phyloP scores from a whole-genome alignment of 2,888 invertebrate species.

The Drosophila multiciliata region DNA sequence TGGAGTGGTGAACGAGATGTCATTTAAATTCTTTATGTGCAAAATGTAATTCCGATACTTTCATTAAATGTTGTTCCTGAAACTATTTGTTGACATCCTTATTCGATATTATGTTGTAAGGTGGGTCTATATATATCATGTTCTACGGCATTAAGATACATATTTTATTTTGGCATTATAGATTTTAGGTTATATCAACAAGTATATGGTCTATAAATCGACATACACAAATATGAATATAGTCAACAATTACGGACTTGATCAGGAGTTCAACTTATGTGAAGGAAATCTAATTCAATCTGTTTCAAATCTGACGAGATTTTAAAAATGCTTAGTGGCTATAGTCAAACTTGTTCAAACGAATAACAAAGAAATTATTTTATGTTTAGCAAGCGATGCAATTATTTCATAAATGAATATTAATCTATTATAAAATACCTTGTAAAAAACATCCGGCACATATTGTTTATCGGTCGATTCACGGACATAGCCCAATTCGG shows the following conservation, averaged over 20 bases:
- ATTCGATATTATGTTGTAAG: not conserved
- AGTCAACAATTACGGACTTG: not conserved
- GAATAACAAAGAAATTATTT: not conserved
- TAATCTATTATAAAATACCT: constrained; percentile 86
- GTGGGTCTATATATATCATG: not conserved
- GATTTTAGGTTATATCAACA: not conserved
- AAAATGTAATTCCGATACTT: constrained; percentile 3
- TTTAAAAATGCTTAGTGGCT: not conserved
- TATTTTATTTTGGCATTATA: not conserved
- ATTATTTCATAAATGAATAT: not conserved
- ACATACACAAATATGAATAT: too few species aligned
- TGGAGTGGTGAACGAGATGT: constrained; percentile 2
- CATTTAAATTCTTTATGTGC: constrained; percentile 15
- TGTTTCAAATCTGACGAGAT: not conserved
- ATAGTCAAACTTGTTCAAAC: not conserved
- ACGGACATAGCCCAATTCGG: constrained; percentile 97
- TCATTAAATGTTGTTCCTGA: constrained; percentile 17
- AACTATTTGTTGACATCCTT: not conserved
- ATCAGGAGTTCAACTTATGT: not conserved
- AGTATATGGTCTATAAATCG: too few species aligned
- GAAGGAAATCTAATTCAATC: not conserved
- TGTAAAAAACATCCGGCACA: constrained; percentile 99
- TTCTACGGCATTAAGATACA: not conserved
- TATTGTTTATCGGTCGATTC: constrained; percentile 97
- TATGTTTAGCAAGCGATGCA: not conserved